Evolutionary conservation across 2,888 invertebrate genomes (phyloP).

Genomic region (Nebria salina): DNA sequence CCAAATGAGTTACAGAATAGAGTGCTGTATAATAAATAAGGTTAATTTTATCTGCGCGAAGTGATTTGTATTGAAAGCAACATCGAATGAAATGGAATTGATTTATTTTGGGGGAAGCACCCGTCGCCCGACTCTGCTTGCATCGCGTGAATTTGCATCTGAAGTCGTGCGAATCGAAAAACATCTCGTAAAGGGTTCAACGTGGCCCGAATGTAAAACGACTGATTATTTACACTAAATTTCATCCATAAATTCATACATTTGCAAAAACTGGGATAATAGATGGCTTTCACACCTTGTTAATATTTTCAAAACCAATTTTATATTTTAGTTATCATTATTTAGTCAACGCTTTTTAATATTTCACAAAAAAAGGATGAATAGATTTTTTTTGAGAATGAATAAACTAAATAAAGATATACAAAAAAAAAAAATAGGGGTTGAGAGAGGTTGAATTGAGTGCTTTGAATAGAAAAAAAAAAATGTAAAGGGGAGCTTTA

Average conservation of each 20-base stretch:
- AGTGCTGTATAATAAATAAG: slow-evolving; percentile 12
- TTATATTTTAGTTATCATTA: neutral
- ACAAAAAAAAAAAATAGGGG: too few species aligned
- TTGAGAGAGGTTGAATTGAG: too few species aligned
- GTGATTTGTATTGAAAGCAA: slow-evolving; percentile 33
- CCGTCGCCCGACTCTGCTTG: neutral
- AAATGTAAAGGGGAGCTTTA: neutral
- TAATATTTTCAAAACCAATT: neutral
- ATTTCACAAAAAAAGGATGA: neutral
- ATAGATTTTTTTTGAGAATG: neutral
- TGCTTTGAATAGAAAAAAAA: too few species aligned
- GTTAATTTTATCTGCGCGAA: slow-evolving; percentile 3
- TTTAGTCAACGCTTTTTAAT: neutral
- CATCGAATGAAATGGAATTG: slow-evolving; percentile 29
- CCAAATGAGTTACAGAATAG: neutral
- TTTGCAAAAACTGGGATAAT: neutral
- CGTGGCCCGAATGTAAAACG: slow-evolving; percentile 27
- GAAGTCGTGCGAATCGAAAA: slow-evolving; percentile 36
- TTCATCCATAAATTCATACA: slow-evolving; percentile 44
- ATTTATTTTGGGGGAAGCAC: slow-evolving; percentile 26
- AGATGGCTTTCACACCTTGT: neutral
- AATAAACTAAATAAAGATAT: neutral
- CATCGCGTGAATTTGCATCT: slow-evolving; percentile 27
- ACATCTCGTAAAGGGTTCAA: slow-evolving; percentile 27
- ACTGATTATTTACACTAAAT: slow-evolving; percentile 40